Conservation (phyloP, 2,888 invertebrate genomes). For the Tipula confusa region DNA sequence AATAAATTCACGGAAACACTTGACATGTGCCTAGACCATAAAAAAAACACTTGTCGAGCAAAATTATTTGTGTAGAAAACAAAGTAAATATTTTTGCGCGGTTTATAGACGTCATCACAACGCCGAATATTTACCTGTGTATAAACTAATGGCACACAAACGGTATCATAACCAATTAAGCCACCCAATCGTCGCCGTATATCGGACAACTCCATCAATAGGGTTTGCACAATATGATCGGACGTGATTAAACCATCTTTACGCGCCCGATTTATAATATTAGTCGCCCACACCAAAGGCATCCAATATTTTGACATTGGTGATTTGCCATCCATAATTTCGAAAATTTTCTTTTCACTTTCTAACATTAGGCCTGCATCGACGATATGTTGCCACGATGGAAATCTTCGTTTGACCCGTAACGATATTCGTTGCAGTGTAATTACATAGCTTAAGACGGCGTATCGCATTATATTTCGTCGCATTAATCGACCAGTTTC, state of each 20-base stretch:
- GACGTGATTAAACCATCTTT: conserved; percentile 79
- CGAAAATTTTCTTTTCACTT: conserved; percentile 86
- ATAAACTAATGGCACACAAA: conserved; percentile 87
- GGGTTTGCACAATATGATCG: conserved; percentile 89
- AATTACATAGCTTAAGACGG: conserved; percentile 83
- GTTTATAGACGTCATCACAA: not conserved
- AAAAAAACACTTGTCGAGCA: not conserved
- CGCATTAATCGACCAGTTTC: conserved; percentile 85
- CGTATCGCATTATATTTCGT: conserved; percentile 83
- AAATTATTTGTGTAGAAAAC: not conserved
- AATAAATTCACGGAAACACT: not conserved
- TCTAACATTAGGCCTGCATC: conserved; percentile 89
- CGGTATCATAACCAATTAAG: conserved; percentile 85
- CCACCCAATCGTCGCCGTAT: conserved; percentile 78
- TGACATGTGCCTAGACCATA: not conserved
- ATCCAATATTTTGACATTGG: conserved; percentile 92
- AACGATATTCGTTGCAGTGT: conserved; percentile 82
- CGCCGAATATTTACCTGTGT: conserved; percentile 64
- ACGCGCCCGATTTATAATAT: conserved; percentile 81
- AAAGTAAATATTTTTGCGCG: not conserved
- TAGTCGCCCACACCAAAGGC: conserved; percentile 90
- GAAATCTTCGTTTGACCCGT: conserved; percentile 82
- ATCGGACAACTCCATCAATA: conserved; percentile 83
- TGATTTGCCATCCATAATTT: conserved; percentile 82
- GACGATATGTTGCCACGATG: conserved; percentile 84